Evolutionary conservation across 2,797 vertebrate species (phyloP), one percentile per base, ranked within the genome.

Genomic region (Eleutherodactylus coqui): DNA sequence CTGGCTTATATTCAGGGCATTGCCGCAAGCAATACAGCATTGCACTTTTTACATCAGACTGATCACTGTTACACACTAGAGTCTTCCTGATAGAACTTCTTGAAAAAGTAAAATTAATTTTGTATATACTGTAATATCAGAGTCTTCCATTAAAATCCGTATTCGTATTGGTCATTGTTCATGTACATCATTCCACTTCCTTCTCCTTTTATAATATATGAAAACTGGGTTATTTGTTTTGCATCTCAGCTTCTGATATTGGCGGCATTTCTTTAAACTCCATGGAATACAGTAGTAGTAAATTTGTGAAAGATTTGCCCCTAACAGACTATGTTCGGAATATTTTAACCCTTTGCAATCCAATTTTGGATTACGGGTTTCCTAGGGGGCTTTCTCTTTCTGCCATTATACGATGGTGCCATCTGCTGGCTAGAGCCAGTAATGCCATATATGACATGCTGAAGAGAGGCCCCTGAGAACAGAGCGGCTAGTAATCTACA

Each of bases 71-170:
- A 70, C 36, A 70, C 67, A 41, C 36, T 41, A 67, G 36, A 73
- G 70, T 73, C 70, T 45, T 73, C 70, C 41, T n/a, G 67, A n/a
- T 41, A 14, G 67, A 70, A 24, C 1, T 19, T 69, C 34, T 24
- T 69, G 34, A 45, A 45, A 43, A 73, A 73, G 17, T n/a, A 14
- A 34, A n/a, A 9, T 73, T 41, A 72, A 41, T 72, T 73, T 73
- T 73, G 70, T 73, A 73, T 27, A 73, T 73, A 73, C 47, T 77
- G 49, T 77, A 53, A 77, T 77, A 53, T 32, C 70, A 34, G 27
- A 76, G 45, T 77, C 49, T 77, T 77, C 75, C 75, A 49, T 43
- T 45, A 45, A 73, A 73, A 70, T 70, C 67, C 10, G 67, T 73
- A 73, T 45, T 43, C 13, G 24, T 45, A 72, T 41, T 70, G 4